A percentile compares a stretch with the other conserved stretches of the same genome.
Evolutionary conservation across 1,140 invertebrate species (phyloP).

Genomic region (Drosophila baimaii): DNA sequence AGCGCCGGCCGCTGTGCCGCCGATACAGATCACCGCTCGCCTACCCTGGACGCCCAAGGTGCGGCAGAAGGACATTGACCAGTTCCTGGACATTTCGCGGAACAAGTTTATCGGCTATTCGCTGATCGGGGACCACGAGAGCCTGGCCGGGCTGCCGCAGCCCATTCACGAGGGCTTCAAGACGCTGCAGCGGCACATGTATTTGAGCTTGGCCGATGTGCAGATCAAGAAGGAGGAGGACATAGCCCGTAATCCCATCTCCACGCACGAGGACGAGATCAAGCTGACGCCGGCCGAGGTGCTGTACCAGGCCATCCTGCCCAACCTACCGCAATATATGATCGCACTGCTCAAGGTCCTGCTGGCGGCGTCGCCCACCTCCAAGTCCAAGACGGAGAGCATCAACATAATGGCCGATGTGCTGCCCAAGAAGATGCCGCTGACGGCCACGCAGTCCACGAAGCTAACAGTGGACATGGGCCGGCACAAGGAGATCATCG

Average conservation of each 20-base stretch:
- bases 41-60: conserved; percentile 98
- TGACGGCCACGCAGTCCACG: conserved; percentile 98
- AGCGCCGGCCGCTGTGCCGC: conserved; percentile 54
- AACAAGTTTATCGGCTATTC: conserved; percentile 98
- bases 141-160: conserved; percentile 95
- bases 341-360: conserved; percentile 98
- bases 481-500: conserved; percentile 99
- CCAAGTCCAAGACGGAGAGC: conserved; percentile 98
- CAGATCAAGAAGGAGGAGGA: conserved; percentile 94
- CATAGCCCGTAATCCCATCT: conserved; percentile 90
- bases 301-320: conserved; percentile 95
- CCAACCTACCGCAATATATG: conserved; percentile 97
- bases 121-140: conserved; percentile 92
- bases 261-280: conserved; percentile 90
- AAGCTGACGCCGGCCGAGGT: conserved; percentile 93
- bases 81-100: conserved; percentile 95
- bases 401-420: conserved; percentile 99
- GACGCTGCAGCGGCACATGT: conserved; percentile 94
- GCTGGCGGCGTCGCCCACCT: conserved; percentile 97
- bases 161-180: conserved; percentile 98
- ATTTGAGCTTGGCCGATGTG: conserved; percentile 92
- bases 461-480: conserved; percentile 98
- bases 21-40: conserved; percentile 77
- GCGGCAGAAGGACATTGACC: conserved; percentile 95
- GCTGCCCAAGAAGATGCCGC: conserved; percentile 98